Conservation (phyloP, 2,113 vertebrate genomes). For the Crypturellus undulatus region DNA sequence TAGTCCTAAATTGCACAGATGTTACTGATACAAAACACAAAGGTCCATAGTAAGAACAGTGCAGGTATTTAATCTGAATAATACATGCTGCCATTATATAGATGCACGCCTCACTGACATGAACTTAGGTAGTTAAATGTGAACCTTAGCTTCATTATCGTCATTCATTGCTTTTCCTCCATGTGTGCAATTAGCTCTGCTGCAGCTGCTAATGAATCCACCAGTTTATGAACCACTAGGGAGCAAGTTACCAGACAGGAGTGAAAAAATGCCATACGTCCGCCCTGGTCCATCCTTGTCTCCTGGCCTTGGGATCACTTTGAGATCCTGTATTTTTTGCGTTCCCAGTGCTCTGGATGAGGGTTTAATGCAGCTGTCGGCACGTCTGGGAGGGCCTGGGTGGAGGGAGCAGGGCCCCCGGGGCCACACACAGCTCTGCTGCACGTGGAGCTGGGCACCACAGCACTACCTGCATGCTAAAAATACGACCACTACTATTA, state of each 20-base stretch:
- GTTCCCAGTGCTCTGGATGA: not conserved
- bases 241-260: not conserved
- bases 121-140: slow-evolving; percentile 17
- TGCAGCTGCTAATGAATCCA: slow-evolving; percentile 40
- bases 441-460: not conserved
- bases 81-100: not conserved
- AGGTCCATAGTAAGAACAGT: not conserved
- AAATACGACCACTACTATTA: not conserved
- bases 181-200: slow-evolving; percentile 15
- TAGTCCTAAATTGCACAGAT: not conserved
- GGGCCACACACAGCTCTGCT: not conserved
- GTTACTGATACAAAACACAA: slow-evolving; percentile 40
- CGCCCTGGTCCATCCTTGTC: accelerated
- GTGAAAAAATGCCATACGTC: not conserved
- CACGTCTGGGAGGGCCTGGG: not conserved
- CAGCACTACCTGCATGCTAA: not conserved
- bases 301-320: not conserved
- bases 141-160: slow-evolving; percentile 35
- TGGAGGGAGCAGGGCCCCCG: not conserved
- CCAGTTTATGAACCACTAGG: slow-evolving; percentile 30
- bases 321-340: not conserved
- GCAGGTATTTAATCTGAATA: slow-evolving; percentile 38
- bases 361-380: not conserved
- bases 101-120: not conserved
- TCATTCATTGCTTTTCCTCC: slow-evolving; percentile 26